Base-by-base conservation (phyloP, 2,113 vertebrate genomes). In the Chaetura pelagica region DNA sequence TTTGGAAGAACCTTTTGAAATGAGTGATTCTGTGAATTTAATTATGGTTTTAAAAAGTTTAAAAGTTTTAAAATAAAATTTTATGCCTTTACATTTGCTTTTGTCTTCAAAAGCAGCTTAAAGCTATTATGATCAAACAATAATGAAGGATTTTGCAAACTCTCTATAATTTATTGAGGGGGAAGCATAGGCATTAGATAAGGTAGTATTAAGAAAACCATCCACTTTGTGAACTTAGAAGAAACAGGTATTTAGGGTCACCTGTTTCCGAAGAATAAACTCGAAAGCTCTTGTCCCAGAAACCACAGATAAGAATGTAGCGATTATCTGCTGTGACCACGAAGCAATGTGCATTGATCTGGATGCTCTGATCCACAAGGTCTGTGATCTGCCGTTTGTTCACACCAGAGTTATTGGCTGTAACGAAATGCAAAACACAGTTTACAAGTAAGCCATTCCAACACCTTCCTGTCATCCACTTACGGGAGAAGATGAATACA, bases 291-390 rank as follows among this genome's bases (percentile, higher is more conserved):
- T 99, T 99, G 98, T 99, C 99, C 99, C 99, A 99, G 98, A 99
- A 99, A 49, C 99, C 99, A 96, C 99, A 99, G 96, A 99, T 99
- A 79, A 99, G 99, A 93, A 99, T 99, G 96, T 99, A 99, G 94
- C 99, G 99, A 97, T 99, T 99, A 98, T 99, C 99, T 87, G 99
- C 99, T 59, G 99, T 99, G 97, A 99, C 99, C 98, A 99, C 99
- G 26, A 99, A 99, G 94, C 99, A 99, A 84, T 99, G 99, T 3
- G 99, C 98, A 89, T 99, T 99, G 98, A 99, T 99, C 97, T 99
- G 99, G 96, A 99, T 99, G 97, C 99, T 99, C 98, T 99, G 99
- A 98, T 99, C 99, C 96, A 99, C 99, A 64, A 99, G 98, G 98
- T 99, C 99, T 93, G 99, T 99, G 98, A 99, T 99, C 98, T 99